Percentiles rank a stretch among this genome's conserved stretches.
phyloP scores from a whole-genome alignment of 1,140 invertebrate species.

The Calliphora vicina region DNA sequence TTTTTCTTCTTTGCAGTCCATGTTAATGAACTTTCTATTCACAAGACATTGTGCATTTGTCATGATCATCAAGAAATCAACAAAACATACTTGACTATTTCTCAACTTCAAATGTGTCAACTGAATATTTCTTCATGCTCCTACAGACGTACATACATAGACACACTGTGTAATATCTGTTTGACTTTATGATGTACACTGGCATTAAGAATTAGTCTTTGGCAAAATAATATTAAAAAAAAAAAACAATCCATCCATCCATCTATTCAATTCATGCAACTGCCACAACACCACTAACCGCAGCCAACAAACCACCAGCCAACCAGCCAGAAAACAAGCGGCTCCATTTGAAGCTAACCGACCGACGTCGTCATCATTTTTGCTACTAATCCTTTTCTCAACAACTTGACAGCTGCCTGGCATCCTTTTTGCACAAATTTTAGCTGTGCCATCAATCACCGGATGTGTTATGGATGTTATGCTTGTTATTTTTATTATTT shows the following conservation, averaged over 20 bases:
- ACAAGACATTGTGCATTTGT: not conserved
- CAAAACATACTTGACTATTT: not conserved
- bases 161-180: not conserved
- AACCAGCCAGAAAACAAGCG: constrained; percentile 38
- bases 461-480: constrained; percentile 38
- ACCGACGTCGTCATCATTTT: constrained; percentile 35
- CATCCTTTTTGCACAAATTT: constrained; percentile 60
- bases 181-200: constrained; percentile 7
- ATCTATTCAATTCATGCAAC: not conserved
- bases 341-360: constrained; percentile 56
- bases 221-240: not conserved
- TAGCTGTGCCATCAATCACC: constrained; percentile 63
- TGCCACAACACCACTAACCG: constrained; percentile 21
- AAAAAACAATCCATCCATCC: constrained; percentile 25
- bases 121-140: not conserved
- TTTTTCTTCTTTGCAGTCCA: too few species aligned
- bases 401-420: constrained; percentile 60
- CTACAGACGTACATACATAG: not conserved
- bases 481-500: not conserved
- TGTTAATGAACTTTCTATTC: constrained; percentile 5
- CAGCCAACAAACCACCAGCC: not conserved
- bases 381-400: constrained; percentile 61
- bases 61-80: not conserved
- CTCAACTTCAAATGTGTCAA: not conserved
- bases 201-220: constrained; percentile 21